Conservation (phyloP, 2,888 invertebrate species). For the Parnassius smintheus region DNA sequence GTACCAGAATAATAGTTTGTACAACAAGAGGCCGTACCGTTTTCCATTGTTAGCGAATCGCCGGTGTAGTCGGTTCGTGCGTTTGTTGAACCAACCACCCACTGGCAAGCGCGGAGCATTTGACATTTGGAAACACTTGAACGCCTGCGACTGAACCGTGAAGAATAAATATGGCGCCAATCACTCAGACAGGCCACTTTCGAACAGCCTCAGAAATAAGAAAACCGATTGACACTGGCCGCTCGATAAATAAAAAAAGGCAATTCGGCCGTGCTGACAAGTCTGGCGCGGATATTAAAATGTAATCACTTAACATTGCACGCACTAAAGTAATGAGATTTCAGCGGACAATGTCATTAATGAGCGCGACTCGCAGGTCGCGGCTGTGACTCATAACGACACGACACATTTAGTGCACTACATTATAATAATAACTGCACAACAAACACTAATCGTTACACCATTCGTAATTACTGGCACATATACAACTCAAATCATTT, state of each 20-base stretch:
- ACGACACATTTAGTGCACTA: slow-evolving; percentile 58
- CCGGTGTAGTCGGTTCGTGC: slow-evolving; percentile 61
- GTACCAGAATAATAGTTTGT: slow-evolving; percentile 18
- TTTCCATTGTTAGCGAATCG: slow-evolving; percentile 69
- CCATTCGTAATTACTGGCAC: slow-evolving; percentile 40
- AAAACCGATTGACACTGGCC: slow-evolving; percentile 50
- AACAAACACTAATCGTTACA: slow-evolving; percentile 35
- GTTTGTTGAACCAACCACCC: slow-evolving; percentile 69
- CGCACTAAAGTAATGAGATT: slow-evolving; percentile 77
- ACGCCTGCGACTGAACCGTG: slow-evolving; percentile 43
- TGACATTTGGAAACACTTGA: slow-evolving; percentile 61
- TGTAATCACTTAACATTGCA: slow-evolving; percentile 76
- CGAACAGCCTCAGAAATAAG: slow-evolving; percentile 51
- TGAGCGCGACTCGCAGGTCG: slow-evolving; percentile 60
- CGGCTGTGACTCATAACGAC: slow-evolving; percentile 70
- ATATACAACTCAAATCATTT: slow-evolving; percentile 18
- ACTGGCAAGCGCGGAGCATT: slow-evolving; percentile 63
- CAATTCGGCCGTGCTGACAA: slow-evolving; percentile 55
- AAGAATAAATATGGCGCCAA: slow-evolving; percentile 38
- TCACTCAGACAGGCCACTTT: slow-evolving; percentile 46
- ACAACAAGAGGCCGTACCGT: slow-evolving; percentile 59
- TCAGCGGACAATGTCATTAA: slow-evolving; percentile 70
- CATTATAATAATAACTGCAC: slow-evolving; percentile 40
- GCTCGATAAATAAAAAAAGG: slow-evolving; percentile 54
- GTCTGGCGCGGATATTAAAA: slow-evolving; percentile 60